Conservation (phyloP, 2,113 vertebrate genomes). For the Pteropus alecto region DNA sequence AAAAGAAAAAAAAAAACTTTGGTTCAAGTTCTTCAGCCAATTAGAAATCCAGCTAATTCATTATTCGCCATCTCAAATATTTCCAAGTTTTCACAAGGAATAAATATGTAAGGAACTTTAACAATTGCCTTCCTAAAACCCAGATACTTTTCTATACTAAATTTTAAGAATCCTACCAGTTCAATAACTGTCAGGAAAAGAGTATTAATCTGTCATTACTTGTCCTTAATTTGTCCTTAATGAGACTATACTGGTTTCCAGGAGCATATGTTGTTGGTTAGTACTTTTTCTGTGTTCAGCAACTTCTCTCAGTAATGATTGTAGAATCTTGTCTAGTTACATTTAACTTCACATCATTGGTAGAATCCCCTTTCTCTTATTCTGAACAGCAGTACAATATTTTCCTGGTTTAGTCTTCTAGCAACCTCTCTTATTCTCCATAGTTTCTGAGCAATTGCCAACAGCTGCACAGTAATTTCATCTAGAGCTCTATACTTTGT, state of each 20-base stretch:
- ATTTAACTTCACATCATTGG: neutral
- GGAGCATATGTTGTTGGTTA: neutral
- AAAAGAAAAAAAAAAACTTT: neutral
- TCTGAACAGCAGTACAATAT: neutral
- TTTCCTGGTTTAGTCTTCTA: neutral
- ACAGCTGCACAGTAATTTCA: neutral
- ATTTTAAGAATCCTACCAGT: neutral
- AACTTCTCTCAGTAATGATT: neutral
- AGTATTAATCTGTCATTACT: neutral
- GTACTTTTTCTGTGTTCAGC: neutral
- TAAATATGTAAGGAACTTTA: neutral
- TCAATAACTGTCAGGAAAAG: neutral
- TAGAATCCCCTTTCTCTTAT: neutral
- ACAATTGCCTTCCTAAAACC: neutral
- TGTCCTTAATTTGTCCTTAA: neutral
- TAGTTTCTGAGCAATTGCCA: neutral
- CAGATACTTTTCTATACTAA: neutral
- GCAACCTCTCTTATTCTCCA: neutral
- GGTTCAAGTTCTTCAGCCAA: neutral
- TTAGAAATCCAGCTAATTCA: conserved; percentile 8
- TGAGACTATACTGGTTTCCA: neutral
- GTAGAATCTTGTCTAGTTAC: neutral
- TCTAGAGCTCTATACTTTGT: neutral
- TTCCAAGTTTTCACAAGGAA: neutral
- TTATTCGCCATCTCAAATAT: neutral